Conservation (phyloP, 37 sponge, comb jelly and placozoan species). For the Haliclona indistincta region DNA sequence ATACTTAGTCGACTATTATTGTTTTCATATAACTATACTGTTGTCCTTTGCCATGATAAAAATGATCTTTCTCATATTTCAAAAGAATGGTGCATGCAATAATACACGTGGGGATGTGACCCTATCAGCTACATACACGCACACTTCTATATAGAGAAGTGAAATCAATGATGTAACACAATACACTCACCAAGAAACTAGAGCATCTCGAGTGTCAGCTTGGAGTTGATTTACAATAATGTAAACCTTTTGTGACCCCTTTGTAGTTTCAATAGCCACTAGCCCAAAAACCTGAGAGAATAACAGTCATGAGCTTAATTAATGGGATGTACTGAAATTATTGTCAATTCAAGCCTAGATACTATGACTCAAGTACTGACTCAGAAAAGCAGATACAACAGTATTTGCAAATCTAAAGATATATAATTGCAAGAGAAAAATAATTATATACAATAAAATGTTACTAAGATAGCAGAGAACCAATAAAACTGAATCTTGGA, state of each 20-base stretch:
- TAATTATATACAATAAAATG: too few relatives aligned
- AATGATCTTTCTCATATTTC: background rate
- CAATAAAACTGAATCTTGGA: too few relatives aligned
- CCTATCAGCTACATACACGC: background rate
- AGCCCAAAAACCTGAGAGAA: conserved; percentile 69
- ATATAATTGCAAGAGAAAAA: too few relatives aligned
- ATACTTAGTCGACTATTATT: background rate
- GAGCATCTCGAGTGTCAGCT: background rate
- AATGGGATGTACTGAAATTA: too few relatives aligned
- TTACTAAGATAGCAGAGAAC: too few relatives aligned
- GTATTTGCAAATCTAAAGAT: too few relatives aligned
- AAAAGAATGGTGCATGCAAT: background rate
- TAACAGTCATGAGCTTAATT: too few relatives aligned
- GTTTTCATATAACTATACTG: background rate
- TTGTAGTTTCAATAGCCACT: conserved; percentile 22
- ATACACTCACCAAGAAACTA: conserved; percentile 14
- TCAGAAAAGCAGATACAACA: too few relatives aligned
- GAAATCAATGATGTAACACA: background rate
- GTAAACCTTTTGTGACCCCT: conserved; percentile 20
- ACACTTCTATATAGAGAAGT: background rate
- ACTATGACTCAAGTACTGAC: too few relatives aligned
- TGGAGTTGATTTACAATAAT: conserved; percentile 54
- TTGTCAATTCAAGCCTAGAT: too few relatives aligned
- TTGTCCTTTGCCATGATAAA: background rate
- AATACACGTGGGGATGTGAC: background rate